These are phyloP conservation scores for Zootermopsis nevadensis DNA, from an alignment of 2,888 invertebrate species.

Conservation along the genomic window DNA sequence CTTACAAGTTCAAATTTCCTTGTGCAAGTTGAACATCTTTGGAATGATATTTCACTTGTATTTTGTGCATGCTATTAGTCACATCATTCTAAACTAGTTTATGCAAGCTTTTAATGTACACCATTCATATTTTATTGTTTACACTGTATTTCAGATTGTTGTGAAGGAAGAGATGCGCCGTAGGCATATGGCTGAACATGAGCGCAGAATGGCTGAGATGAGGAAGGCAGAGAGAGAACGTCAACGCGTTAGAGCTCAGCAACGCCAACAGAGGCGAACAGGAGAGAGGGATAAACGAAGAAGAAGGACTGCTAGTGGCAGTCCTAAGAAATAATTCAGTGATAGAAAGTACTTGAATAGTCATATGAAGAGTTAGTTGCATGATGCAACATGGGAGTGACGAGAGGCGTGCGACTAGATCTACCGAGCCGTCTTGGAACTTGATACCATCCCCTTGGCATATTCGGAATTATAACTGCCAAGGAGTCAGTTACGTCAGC, in stretches of 20 bases:
- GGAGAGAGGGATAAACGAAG: constrained; percentile 44
- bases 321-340: constrained; percentile 48
- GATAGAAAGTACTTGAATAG: neutral
- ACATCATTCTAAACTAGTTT: no score
- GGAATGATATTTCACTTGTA: no score
- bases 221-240: constrained; percentile 67
- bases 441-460: constrained; percentile 15
- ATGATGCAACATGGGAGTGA: neutral
- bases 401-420: neutral
- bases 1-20: no score
- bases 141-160: constrained; percentile 75
- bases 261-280: constrained; percentile 46
- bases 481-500: constrained; percentile 14
- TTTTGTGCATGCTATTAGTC: no score
- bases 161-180: constrained; percentile 89
- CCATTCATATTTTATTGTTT: neutral
- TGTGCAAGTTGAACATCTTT: no score
- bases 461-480: constrained; percentile 18
- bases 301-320: constrained; percentile 46
- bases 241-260: constrained; percentile 52
- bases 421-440: neutral
- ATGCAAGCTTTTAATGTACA: no score
- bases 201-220: constrained; percentile 80
- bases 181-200: constrained; percentile 88
- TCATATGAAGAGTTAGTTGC: neutral